Evolutionary conservation across 2,797 vertebrate species (phyloP), one percentile per base, ranked within the genome.

Genomic region (Chloroceryle amazona): DNA sequence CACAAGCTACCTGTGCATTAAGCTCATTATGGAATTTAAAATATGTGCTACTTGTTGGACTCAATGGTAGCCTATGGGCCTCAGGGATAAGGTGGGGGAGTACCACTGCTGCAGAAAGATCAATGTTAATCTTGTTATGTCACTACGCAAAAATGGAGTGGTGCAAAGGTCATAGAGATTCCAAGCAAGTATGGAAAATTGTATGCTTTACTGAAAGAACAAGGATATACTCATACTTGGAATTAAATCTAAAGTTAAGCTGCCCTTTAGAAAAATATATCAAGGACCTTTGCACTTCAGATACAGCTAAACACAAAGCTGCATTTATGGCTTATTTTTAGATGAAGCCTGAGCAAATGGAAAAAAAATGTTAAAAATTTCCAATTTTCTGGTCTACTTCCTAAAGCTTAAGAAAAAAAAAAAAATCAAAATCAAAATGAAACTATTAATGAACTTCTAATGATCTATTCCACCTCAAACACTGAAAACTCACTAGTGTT

Each of bases 161-260:
- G 70, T 90, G 84, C 67, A 94, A 86, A 93, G 72, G 86, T 84
- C 16, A 0, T 54, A 87, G 3, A 65, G 87, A 75, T 85, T 96
- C 78, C 89, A 80, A 94, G 73, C 16, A 49, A 96, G 75, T 78
- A 52, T 1, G 9, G 55, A 93, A 96, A 94, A 90, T 16, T 57
- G 54, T 35, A 91, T 84, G 87, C 67, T 93, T 89, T 28, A 54
- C 78, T 85, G 60, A 80, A 94, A 93, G 54, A 62, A 81, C 42
- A 79, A 49, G 14, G 16, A 25, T 61, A 66, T 54, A 55, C 35
- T 96, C 72, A 60, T 60, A 83, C 91, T 94, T 84, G 66, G 93
- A 97, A 93, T 81, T 63, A 95, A 96, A 89, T 85, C 67, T 74
- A 79, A 93, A 61, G 57, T 35, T 83, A 95, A 92, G 20, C 51